These are phyloP conservation scores for Apis laboriosa DNA, from an alignment of 1,140 invertebrate genomes.

Conservation along the genomic window DNA sequence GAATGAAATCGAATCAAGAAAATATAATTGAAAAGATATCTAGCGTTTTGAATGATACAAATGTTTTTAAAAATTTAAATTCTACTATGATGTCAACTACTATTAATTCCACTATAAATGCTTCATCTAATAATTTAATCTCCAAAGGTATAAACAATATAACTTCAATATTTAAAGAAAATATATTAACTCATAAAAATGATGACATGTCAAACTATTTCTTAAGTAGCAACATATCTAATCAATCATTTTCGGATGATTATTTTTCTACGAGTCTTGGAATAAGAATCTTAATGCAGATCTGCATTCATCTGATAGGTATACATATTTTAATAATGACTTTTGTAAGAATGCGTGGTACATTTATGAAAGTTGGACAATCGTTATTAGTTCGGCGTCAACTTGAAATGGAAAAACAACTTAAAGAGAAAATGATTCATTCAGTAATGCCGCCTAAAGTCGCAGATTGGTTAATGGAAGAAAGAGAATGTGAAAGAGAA, in stretches of 20 bases:
- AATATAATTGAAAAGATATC: constrained; percentile 39
- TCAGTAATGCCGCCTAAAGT: constrained; percentile 97
- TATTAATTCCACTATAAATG: constrained; percentile 47
- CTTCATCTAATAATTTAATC: constrained; percentile 32
- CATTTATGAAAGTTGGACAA: constrained; percentile 98
- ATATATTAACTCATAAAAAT: background rate
- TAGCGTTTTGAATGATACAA: constrained; percentile 23
- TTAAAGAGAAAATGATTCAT: constrained; percentile 98
- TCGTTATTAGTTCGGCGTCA: constrained; percentile 92
- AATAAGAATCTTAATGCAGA: constrained; percentile 90
- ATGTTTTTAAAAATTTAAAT: constrained; percentile 54
- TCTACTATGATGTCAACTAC: constrained; percentile 40
- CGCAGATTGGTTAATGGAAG: constrained; percentile 92
- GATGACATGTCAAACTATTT: constrained; percentile 36
- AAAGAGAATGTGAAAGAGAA: constrained; percentile 83
- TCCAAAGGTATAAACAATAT: constrained; percentile 20
- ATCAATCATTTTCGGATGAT: constrained; percentile 48
- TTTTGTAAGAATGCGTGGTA: constrained; percentile 94
- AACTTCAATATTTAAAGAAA: constrained; percentile 32
- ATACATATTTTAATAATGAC: constrained; percentile 97
- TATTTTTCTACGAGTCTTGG: constrained; percentile 83
- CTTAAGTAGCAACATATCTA: constrained; percentile 44
- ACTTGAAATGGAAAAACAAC: constrained; percentile 94
- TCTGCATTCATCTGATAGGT: constrained; percentile 95
- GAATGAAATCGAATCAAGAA: constrained; percentile 22